phyloP scores from a whole-genome alignment of 2,888 invertebrate genomes.

The Heliconius erato region DNA sequence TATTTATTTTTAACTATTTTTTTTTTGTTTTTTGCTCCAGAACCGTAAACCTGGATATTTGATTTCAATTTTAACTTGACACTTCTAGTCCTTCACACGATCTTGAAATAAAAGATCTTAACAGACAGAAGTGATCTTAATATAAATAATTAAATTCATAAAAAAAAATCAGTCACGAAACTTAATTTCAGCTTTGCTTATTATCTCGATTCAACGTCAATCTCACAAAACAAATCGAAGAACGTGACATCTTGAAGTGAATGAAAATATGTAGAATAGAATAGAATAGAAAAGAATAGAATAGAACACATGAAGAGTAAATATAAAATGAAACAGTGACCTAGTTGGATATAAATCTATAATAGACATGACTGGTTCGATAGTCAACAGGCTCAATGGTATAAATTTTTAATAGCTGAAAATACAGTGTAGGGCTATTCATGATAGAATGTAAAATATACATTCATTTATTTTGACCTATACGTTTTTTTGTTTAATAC shows the following conservation, averaged over 20 bases:
- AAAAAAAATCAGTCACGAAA: neutral
- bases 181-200: no score
- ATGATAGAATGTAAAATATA: neutral
- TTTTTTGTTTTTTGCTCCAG: no score
- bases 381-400: constrained; percentile 1
- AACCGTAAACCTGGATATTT: no score
- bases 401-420: constrained; percentile 19
- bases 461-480: neutral
- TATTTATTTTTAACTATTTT: no score
- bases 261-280: neutral
- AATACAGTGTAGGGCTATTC: neutral
- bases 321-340: constrained; percentile 15
- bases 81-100: no score
- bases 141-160: no score
- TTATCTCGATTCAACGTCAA: constrained; percentile 21
- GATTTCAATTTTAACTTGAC: no score
- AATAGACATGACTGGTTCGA: constrained; percentile 8
- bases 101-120: no score
- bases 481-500: neutral
- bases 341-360: constrained; percentile 24
- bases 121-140: no score
- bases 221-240: constrained; percentile 27
- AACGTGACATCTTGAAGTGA: constrained; percentile 15
- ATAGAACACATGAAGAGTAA: neutral
- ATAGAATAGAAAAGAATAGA: neutral